Conservation (phyloP, 2,113 vertebrate species). For the Dissostichus mawsoni region DNA sequence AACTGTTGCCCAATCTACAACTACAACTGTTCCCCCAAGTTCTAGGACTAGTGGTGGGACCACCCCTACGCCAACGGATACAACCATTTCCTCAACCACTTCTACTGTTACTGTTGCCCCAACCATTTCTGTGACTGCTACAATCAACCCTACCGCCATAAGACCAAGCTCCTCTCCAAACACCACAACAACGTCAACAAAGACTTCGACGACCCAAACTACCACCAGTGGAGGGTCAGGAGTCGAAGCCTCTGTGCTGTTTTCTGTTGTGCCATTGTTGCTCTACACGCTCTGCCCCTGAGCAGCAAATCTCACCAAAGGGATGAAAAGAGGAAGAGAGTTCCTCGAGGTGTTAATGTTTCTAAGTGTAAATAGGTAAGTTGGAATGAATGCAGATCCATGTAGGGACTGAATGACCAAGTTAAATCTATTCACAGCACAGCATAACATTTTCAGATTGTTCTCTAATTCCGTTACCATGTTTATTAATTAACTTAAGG, state of each 20-base stretch:
- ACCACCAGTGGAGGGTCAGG: constrained; percentile 3
- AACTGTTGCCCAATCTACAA: too few relatives aligned
- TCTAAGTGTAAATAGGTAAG: background rate
- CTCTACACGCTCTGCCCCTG: background rate
- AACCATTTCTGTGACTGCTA: background rate
- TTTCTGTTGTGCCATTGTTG: constrained; percentile 17
- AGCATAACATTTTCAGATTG: too few relatives aligned
- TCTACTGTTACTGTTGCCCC: too few relatives aligned
- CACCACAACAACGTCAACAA: accelerated
- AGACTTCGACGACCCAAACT: too few relatives aligned
- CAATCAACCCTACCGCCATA: background rate
- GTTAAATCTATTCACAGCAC: background rate
- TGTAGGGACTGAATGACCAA: background rate
- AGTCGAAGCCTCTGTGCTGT: constrained; percentile 32
- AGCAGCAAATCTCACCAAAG: background rate
- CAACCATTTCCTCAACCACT: too few relatives aligned
- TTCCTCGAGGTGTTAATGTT: background rate
- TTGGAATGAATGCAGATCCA: background rate
- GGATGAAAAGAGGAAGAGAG: too few relatives aligned
- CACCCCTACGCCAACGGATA: too few relatives aligned
- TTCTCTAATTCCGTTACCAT: too few relatives aligned
- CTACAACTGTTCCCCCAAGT: too few relatives aligned
- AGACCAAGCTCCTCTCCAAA: background rate
- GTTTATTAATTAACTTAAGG: too few relatives aligned
- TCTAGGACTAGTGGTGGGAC: too few relatives aligned